Evolutionary conservation across 2,113 vertebrate species (phyloP).

Genomic region (Sylvia atricapilla): DNA sequence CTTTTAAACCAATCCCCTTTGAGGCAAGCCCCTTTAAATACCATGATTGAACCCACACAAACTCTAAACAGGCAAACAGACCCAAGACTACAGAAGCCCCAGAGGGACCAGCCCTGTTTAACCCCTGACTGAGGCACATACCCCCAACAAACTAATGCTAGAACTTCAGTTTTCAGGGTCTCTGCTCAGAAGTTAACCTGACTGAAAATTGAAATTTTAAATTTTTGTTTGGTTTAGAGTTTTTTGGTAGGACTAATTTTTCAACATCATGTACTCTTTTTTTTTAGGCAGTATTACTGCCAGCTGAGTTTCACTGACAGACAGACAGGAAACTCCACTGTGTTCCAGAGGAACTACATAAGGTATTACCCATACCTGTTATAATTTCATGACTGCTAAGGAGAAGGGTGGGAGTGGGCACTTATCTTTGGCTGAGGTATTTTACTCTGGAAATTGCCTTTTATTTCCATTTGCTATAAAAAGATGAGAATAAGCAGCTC

Average conservation of each 20-base stretch:
- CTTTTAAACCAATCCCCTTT: not conserved
- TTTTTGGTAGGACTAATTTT: not conserved
- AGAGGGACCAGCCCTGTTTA: not conserved
- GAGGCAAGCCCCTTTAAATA: not conserved
- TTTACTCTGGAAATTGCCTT: not conserved
- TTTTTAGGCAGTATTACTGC: not conserved
- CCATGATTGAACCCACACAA: not conserved
- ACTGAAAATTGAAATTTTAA: not conserved
- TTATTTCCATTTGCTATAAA: not conserved
- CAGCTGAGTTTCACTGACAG: not conserved
- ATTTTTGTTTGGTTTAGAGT: not conserved
- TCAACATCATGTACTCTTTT: not conserved
- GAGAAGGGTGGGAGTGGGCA: not conserved
- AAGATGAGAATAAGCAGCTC: not conserved
- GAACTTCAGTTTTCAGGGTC: not conserved
- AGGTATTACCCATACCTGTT: not conserved
- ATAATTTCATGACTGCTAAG: not conserved
- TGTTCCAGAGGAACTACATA: not conserved
- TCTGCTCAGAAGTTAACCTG: not conserved
- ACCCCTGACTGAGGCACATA: rapidly evolving
- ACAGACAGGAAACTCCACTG: not conserved
- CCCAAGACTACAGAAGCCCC: not conserved
- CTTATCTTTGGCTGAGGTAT: not conserved
- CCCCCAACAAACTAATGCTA: rapidly evolving
- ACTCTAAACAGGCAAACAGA: not conserved